A percentile compares a stretch with the other conserved stretches of the same genome.
phyloP scores from a whole-genome alignment of 2,113 vertebrate species.

The Microcebus ravelobensis region DNA sequence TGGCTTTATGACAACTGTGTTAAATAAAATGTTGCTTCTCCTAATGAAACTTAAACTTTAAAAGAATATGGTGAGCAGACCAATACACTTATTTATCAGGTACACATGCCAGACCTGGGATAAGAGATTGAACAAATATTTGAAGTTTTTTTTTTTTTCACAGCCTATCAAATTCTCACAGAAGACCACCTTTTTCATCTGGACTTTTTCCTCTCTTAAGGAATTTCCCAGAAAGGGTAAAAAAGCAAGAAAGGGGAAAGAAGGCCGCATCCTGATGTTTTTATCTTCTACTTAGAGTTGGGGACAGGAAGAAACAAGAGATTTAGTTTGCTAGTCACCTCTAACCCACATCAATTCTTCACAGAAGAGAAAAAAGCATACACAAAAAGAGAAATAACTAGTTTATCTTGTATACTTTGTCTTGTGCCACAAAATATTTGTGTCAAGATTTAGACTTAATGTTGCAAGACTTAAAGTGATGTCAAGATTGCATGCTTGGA shows the following conservation, averaged over 20 bases:
- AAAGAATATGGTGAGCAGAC: background rate
- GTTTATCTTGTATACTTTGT: background rate
- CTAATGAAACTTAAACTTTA: background rate
- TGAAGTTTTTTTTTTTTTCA: background rate
- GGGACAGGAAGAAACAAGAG: background rate
- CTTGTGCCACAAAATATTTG: background rate
- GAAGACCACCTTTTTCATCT: background rate
- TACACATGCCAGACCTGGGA: background rate
- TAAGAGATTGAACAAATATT: background rate
- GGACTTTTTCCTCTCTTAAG: background rate
- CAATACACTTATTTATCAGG: background rate
- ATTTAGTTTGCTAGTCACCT: background rate
- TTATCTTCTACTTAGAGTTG: background rate
- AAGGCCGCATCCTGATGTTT: background rate
- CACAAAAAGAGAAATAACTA: background rate
- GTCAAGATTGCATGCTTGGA: no score
- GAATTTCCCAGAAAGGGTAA: background rate
- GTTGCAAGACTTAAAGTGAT: background rate
- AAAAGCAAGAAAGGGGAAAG: background rate
- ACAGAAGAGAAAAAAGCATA: background rate
- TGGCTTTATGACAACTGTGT: background rate
- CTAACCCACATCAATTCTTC: background rate
- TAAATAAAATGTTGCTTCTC: background rate
- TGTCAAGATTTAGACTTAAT: background rate
- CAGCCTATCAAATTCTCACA: background rate